A percentile compares a stretch with the other conserved stretches of the same genome.
phyloP scores from a whole-genome alignment of 2,113 vertebrate species.

The western clawed frog (Xenopus tropicalis) region DNA sequence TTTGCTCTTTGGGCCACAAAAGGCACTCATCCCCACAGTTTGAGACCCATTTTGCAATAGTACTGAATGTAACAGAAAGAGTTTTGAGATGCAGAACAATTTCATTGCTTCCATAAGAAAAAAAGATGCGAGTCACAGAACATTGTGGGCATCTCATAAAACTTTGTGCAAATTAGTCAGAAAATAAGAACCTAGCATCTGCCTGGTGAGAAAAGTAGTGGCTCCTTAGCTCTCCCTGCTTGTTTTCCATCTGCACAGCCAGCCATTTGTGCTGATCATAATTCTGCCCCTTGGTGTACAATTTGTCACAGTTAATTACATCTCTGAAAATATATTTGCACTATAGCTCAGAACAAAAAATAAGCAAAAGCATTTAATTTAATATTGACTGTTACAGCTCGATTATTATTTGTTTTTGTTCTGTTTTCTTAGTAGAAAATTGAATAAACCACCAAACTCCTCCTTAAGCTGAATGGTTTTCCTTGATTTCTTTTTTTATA shows the following conservation, averaged over 20 bases:
- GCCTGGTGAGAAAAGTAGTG: conserved; percentile 22
- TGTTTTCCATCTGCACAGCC: conserved; percentile 21
- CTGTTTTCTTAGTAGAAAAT: too few species aligned
- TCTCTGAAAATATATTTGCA: conserved; percentile 23
- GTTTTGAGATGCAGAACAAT: too few species aligned
- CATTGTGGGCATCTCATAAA: conserved; percentile 23
- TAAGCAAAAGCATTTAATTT: background rate
- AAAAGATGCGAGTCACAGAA: conserved; percentile 6
- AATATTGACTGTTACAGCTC: too few species aligned
- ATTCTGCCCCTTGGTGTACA: conserved; percentile 8
- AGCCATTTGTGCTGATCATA: conserved; percentile 21
- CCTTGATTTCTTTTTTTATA: too few species aligned
- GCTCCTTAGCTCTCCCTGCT: conserved; percentile 12
- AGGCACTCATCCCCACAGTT: too few species aligned
- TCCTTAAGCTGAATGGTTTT: too few species aligned
- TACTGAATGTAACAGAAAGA: too few species aligned
- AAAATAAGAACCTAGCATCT: background rate
- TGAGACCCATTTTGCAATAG: too few species aligned
- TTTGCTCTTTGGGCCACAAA: too few species aligned
- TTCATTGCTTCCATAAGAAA: background rate
- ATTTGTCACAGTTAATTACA: conserved; percentile 30
- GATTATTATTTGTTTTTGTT: too few species aligned
- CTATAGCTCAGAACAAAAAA: conserved; percentile 14
- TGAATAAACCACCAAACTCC: too few species aligned
- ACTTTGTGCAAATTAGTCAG: background rate